Evolutionary conservation across 2,113 vertebrate species (phyloP).

Genomic region (Poicephalus gulielmi): DNA sequence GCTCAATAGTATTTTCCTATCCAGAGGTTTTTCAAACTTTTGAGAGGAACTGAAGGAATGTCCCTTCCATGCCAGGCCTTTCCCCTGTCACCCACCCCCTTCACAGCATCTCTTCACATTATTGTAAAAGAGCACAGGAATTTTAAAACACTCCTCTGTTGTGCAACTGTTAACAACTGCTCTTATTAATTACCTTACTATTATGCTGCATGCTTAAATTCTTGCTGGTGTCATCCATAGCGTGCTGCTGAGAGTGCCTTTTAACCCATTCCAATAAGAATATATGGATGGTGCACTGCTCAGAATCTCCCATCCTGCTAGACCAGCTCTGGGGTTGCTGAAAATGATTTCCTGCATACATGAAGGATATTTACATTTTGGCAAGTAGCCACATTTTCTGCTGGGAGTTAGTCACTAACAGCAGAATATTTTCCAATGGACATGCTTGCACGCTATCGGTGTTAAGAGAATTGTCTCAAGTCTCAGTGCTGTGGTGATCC

Average conservation of each 20-base stretch:
- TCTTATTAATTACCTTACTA: conserved; percentile 50
- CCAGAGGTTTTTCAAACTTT: conserved; percentile 73
- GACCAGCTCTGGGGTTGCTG: background rate
- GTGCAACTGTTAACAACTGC: conserved; percentile 52
- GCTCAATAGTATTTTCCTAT: conserved; percentile 73
- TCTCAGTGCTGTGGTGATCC: background rate
- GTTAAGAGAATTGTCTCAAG: conserved; percentile 1
- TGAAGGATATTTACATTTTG: conserved; percentile 28
- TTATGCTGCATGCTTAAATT: conserved; percentile 34
- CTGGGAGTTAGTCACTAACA: background rate
- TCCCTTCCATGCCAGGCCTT: conserved; percentile 53
- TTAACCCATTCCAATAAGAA: background rate
- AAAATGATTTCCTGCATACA: background rate
- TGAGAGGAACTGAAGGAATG: conserved; percentile 76
- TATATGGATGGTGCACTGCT: background rate
- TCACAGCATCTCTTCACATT: conserved; percentile 51
- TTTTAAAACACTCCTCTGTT: conserved; percentile 50
- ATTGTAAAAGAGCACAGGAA: conserved; percentile 47
- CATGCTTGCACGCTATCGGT: background rate
- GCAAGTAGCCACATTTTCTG: background rate
- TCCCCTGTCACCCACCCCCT: background rate
- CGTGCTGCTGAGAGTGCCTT: background rate
- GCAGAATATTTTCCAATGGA: conserved; percentile 17
- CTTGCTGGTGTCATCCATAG: background rate
- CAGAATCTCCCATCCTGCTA: background rate